Evolutionary conservation across 1,140 invertebrate genomes (phyloP).

Genomic region (Penaeus indicus): DNA sequence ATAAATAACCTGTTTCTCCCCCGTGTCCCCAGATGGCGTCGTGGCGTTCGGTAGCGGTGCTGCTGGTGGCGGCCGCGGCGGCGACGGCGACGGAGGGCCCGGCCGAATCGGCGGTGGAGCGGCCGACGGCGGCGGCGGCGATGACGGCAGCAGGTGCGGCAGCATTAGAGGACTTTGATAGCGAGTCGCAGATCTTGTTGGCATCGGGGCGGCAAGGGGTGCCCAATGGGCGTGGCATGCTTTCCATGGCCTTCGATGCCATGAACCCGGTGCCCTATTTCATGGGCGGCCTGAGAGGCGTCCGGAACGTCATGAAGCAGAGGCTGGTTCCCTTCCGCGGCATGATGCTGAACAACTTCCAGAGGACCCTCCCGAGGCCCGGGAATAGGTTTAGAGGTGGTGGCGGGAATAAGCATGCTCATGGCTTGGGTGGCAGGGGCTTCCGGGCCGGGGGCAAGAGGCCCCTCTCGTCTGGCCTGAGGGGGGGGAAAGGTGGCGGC

Average conservation of each 20-base stretch:
- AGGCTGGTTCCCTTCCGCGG: slow-evolving; percentile 37
- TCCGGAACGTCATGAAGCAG: slow-evolving; percentile 50
- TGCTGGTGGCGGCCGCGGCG: slow-evolving; percentile 32
- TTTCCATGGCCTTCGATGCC: slow-evolving; percentile 48
- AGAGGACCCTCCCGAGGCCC: background rate
- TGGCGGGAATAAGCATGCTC: background rate
- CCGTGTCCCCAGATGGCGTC: slow-evolving; percentile 28
- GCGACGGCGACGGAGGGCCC: background rate
- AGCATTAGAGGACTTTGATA: too few species aligned
- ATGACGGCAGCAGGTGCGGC: background rate
- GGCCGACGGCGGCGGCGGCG: background rate
- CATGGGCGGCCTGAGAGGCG: slow-evolving; percentile 23
- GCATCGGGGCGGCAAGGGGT: slow-evolving; percentile 18
- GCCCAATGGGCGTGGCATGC: background rate
- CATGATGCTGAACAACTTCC: slow-evolving; percentile 23
- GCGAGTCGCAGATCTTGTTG: background rate
- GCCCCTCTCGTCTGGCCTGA: too few species aligned
- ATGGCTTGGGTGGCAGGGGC: too few species aligned
- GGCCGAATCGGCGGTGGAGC: slow-evolving; percentile 42
- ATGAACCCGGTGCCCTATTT: slow-evolving; percentile 50
- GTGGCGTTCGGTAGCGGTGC: background rate
- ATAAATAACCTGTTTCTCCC: too few species aligned
- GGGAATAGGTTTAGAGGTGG: slow-evolving; percentile 2
- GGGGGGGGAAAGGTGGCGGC: background rate
- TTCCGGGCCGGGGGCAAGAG: too few species aligned